Evolutionary conservation across 2,888 invertebrate species (phyloP).

Genomic region (Oeneis ivallda): DNA sequence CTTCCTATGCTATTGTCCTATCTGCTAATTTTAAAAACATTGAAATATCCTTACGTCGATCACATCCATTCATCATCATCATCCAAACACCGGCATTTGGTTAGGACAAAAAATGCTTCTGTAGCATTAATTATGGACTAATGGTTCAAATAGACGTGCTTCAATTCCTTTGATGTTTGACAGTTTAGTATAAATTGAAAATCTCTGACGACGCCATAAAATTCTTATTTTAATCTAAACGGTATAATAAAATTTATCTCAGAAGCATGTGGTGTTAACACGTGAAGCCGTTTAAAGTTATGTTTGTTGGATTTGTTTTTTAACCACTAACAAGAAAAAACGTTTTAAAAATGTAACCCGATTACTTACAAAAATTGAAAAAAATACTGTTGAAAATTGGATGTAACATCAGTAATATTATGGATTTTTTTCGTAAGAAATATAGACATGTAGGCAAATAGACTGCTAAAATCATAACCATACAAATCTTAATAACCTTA

Average conservation of each 20-base stretch:
- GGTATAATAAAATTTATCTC: not conserved
- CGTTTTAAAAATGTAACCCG: too few relatives aligned
- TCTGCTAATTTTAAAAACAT: not conserved
- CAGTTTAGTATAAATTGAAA: slow-evolving; percentile 11
- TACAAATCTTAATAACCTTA: too few relatives aligned
- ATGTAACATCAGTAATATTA: too few relatives aligned
- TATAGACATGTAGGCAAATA: too few relatives aligned
- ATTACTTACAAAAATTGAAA: too few relatives aligned
- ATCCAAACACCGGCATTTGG: slow-evolving; percentile 29
- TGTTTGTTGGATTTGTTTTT: too few relatives aligned
- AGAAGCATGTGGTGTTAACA: not conserved
- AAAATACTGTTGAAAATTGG: too few relatives aligned
- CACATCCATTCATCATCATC: slow-evolving; percentile 37
- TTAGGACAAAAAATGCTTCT: slow-evolving; percentile 28
- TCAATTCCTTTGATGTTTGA: slow-evolving; percentile 27
- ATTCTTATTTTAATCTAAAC: not conserved
- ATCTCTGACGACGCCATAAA: not conserved
- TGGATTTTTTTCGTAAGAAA: too few relatives aligned
- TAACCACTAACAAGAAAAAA: too few relatives aligned
- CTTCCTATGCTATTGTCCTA: not conserved
- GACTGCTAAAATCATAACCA: too few relatives aligned
- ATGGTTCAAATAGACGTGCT: slow-evolving; percentile 29
- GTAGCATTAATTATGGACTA: slow-evolving; percentile 37
- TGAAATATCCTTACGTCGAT: not conserved
- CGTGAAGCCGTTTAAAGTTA: not conserved